Conservation (phyloP, 1,140 invertebrate species). For the Orussus abietinus region DNA sequence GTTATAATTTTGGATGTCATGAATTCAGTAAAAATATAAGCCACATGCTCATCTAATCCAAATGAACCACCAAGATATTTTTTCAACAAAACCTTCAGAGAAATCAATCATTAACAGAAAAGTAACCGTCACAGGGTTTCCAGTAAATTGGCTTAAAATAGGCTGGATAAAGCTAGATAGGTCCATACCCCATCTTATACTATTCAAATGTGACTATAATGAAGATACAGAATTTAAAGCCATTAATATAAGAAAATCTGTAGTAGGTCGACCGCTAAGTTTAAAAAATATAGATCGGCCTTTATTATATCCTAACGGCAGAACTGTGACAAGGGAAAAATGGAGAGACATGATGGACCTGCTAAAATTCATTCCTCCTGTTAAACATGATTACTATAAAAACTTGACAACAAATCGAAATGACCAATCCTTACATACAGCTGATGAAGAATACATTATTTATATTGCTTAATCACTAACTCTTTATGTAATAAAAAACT, state of each 20-base stretch:
- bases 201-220: slow-evolving; percentile 20
- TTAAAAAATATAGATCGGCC: slow-evolving; percentile 21
- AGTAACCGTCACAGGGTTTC: slow-evolving; percentile 17
- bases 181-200: slow-evolving; percentile 14
- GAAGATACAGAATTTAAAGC: slow-evolving; percentile 18
- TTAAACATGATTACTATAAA: slow-evolving; percentile 22
- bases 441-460: slow-evolving; percentile 17
- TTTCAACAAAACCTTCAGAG: slow-evolving; percentile 16
- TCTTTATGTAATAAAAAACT: slow-evolving; percentile 19
- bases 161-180: slow-evolving; percentile 18
- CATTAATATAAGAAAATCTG: slow-evolving; percentile 23
- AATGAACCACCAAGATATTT: slow-evolving; percentile 21
- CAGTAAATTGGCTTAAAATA: slow-evolving; percentile 17
- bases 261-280: slow-evolving; percentile 17
- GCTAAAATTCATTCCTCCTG: slow-evolving; percentile 15
- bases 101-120: slow-evolving; percentile 19
- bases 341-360: slow-evolving; percentile 19
- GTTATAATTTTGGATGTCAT: slow-evolving; percentile 24
- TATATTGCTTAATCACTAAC: slow-evolving; percentile 16
- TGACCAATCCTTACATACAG: slow-evolving; percentile 14
- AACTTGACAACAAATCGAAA: slow-evolving; percentile 21
- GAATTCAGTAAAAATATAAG: slow-evolving; percentile 17
- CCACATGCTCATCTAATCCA: slow-evolving; percentile 18
- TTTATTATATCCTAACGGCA: slow-evolving; percentile 15
- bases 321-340: slow-evolving; percentile 16